phyloP scores from a whole-genome alignment of 2,797 vertebrate species.

The Gambelia wislizenii region DNA sequence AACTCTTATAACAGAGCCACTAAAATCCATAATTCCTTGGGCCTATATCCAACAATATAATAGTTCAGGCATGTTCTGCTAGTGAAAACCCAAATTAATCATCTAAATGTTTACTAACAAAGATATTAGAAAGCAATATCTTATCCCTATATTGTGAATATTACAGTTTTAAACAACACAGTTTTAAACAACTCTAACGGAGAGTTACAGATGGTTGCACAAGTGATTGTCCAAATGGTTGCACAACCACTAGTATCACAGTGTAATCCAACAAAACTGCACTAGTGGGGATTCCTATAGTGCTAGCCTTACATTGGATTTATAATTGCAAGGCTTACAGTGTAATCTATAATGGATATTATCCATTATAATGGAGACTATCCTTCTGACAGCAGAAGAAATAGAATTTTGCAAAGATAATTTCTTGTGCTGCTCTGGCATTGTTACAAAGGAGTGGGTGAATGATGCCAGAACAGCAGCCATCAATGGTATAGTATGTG shows the following conservation, averaged over 20 bases:
- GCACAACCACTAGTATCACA: no score
- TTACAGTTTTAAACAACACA: constrained; percentile 23
- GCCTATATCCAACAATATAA: no score
- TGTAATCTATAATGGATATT: background rate
- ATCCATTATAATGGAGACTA: background rate
- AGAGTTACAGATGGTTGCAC: no score
- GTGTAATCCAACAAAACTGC: no score
- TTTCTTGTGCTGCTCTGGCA: background rate
- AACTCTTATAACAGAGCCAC: constrained; percentile 60
- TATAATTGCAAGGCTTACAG: constrained; percentile 46
- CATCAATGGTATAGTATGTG: no score
- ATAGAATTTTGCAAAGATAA: background rate
- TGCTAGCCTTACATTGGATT: constrained; percentile 48
- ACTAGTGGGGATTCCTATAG: no score
- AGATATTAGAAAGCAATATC: constrained; percentile 52
- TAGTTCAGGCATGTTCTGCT: no score
- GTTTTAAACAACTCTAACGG: no score
- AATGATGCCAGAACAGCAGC: background rate
- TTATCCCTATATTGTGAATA: constrained; percentile 49
- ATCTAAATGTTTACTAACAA: constrained; percentile 39
- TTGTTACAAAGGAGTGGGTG: no score
- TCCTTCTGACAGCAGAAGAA: background rate
- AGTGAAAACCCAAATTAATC: constrained; percentile 38
- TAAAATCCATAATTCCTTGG: no score
- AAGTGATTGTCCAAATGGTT: no score